phyloP scores from a whole-genome alignment of 2,797 vertebrate genomes.

The Sebastes iracundus region DNA sequence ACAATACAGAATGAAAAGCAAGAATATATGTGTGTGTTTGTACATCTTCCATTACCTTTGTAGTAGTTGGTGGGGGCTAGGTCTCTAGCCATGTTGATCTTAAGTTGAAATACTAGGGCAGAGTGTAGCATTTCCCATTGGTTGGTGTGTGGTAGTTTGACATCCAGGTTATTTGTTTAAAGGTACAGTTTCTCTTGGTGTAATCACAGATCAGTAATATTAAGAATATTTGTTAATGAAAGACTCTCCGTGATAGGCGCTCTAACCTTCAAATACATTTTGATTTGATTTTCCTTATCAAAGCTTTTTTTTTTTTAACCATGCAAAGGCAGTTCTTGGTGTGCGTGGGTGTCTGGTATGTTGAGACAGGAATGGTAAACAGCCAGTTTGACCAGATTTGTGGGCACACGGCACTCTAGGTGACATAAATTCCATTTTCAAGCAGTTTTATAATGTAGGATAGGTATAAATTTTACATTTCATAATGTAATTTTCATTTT shows the following conservation, averaged over 20 bases:
- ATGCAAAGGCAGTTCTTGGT: neutral
- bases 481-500: neutral
- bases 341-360: neutral
- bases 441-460: no score
- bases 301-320: neutral
- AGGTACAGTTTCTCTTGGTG: no score
- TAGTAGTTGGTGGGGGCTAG: no score
- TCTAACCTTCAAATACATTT: no score
- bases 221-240: no score
- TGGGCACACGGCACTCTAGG: neutral
- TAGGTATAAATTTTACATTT: no score
- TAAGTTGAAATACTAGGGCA: neutral
- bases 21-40: no score
- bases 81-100: neutral
- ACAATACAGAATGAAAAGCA: neutral
- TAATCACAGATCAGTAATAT: no score
- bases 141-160: neutral
- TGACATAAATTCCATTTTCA: no score
- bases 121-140: neutral
- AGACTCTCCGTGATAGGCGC: no score
- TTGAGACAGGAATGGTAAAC: constrained; percentile 2
- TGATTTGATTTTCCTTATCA: neutral
- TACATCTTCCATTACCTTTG: no score
- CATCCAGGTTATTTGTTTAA: neutral
- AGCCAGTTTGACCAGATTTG: constrained; percentile 12